Conservation (phyloP, 2,113 vertebrate genomes). For the Tupaia chinensis region DNA sequence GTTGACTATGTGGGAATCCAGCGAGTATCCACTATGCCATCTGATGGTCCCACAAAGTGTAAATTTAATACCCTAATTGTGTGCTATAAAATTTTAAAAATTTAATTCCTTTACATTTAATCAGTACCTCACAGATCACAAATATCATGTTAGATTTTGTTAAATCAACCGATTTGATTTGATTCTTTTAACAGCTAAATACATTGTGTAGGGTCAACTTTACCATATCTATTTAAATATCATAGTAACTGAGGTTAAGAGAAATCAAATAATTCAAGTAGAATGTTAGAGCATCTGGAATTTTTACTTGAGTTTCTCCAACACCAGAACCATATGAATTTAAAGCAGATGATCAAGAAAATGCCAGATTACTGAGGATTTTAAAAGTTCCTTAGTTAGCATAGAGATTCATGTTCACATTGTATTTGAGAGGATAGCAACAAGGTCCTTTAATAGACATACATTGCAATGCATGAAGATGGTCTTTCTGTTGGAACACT, state of each 20-base stretch:
- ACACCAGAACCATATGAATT: neutral
- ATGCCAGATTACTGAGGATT: neutral
- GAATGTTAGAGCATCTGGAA: neutral
- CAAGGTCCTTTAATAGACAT: neutral
- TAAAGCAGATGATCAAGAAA: neutral
- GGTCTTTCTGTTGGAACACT: neutral
- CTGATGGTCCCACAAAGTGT: neutral
- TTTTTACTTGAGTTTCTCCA: neutral
- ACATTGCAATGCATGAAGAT: neutral
- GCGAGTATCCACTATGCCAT: too few relatives aligned
- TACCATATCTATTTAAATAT: neutral
- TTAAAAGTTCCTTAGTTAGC: neutral
- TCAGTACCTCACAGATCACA: neutral
- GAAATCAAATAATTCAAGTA: neutral
- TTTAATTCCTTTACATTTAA: constrained; percentile 18
- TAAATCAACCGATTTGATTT: constrained; percentile 29
- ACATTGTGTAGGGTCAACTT: neutral
- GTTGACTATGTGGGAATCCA: too few relatives aligned
- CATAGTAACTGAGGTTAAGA: neutral
- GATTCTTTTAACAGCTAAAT: neutral
- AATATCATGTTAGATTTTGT: neutral
- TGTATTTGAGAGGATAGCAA: neutral
- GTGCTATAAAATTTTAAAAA: constrained; percentile 27
- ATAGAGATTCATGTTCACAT: neutral
- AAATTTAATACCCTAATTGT: neutral